These are phyloP conservation scores for Chlorocebus sabaeus DNA, from an alignment of 2,113 vertebrate species.

Conservation along the genomic window DNA sequence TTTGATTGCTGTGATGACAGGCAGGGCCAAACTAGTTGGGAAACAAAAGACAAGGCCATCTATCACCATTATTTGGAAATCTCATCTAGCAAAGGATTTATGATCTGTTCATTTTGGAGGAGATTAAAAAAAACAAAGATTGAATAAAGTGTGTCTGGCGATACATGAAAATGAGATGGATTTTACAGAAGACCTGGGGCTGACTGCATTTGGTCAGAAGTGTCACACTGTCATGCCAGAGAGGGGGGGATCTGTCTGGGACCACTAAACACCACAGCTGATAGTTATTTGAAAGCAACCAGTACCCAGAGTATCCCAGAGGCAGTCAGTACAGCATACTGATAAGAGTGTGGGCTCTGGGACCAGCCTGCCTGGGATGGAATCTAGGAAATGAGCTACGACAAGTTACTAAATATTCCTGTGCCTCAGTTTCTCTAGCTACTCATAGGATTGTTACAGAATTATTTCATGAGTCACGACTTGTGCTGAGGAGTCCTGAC, in stretches of 20 bases:
- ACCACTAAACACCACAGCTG: not conserved
- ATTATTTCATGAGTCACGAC: not conserved
- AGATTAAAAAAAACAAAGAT: constrained; percentile 78
- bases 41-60: constrained; percentile 74
- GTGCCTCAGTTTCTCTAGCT: not conserved
- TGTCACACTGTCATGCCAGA: not conserved
- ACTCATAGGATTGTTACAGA: not conserved
- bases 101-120: constrained; percentile 78
- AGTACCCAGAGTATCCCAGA: not conserved
- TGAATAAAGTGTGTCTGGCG: constrained; percentile 72
- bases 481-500: not conserved
- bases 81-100: constrained; percentile 77
- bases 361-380: not conserved
- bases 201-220: constrained; percentile 20
- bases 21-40: constrained; percentile 56
- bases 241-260: not conserved
- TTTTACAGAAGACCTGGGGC: constrained; percentile 71
- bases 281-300: not conserved
- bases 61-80: constrained; percentile 76
- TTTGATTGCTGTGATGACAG: constrained; percentile 46
- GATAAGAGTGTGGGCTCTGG: not conserved
- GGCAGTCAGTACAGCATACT: fast-evolving
- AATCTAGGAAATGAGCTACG: not conserved
- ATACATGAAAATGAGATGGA: constrained; percentile 74
- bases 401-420: not conserved